Evolutionary conservation across 2,113 vertebrate species (phyloP), one percentile per base, ranked within the genome.

Genomic region (Sinocyclocheilus anophthalmus): DNA sequence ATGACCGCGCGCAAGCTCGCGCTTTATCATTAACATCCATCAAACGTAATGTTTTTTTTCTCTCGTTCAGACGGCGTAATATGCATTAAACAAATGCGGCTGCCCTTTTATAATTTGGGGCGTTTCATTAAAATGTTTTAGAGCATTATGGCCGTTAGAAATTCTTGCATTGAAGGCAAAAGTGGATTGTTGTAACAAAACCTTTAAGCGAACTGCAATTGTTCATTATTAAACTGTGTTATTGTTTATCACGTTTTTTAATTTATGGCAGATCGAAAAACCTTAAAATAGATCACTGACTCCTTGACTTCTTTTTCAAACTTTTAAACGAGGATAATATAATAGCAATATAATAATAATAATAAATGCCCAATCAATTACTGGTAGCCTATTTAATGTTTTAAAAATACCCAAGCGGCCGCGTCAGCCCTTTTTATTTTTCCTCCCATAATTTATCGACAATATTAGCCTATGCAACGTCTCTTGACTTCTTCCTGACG

Each of bases 11-110:
- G 12, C 78, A 26, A 10, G 57, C 78, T 24, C n/a, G 22, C 33
- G 20, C 78, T 45, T 80, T 80, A 24, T 80, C 57, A 80, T 80
- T 80, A 80, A 26, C 59, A 81, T 81, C 79, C 59, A 81, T 81
- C 79, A 81, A 81, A 81, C 55, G 8, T 24, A 39, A 39, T 80
- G 79, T 20, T 81, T 63, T 39, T 48, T 42, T 2, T 45, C 10
- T 30, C 39, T 65, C 59, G 78, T 33, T 80, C 59, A 42, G 13
- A 45, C 37, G 12, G 61, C 7, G 24, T 48, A 20, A 65, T 81
- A 48, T 5, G 78, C 59, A 65, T 65, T 22, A 65, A 30, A 81
- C 16, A 81, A 65, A 81, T 67, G 57, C 33, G 30, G 2, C 53
- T 63, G 37, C 4, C 59, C 24, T 81, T 48, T 65, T 81, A 26